phyloP scores from a whole-genome alignment of 2,888 invertebrate genomes.

The Tanytarsus gracilentus region DNA sequence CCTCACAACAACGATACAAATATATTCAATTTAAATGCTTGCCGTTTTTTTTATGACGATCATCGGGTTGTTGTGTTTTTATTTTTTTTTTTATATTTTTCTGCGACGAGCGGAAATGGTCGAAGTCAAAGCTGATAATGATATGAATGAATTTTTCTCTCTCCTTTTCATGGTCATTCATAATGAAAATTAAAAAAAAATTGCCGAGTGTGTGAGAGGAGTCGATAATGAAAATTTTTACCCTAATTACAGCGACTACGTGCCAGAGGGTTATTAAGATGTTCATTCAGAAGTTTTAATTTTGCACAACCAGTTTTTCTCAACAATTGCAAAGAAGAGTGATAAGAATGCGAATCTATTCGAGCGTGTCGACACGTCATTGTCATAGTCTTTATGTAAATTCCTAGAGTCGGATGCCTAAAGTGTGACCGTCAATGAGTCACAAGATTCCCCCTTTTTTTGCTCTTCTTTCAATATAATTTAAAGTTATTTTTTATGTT shows the following conservation, averaged over 20 bases:
- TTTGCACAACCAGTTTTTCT: too few species aligned
- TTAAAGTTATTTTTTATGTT: background rate
- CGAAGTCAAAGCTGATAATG: conserved; percentile 19
- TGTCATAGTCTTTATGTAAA: background rate
- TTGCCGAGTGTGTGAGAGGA: too few species aligned
- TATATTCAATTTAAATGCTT: conserved; percentile 25
- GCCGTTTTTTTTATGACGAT: conserved; percentile 16
- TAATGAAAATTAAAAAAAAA: too few species aligned
- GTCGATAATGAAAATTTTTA: too few species aligned
- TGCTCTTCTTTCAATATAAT: background rate
- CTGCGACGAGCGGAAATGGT: conserved; percentile 23
- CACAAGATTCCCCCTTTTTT: conserved; percentile 21
- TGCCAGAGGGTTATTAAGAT: too few species aligned
- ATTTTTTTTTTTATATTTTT: conserved; percentile 1
- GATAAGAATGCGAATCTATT: too few species aligned
- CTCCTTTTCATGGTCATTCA: background rate
- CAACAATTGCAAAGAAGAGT: too few species aligned
- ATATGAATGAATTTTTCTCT: conserved; percentile 23
- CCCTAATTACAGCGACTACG: too few species aligned
- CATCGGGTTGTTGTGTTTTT: background rate
- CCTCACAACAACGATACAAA: background rate
- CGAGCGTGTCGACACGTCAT: too few species aligned
- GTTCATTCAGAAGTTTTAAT: too few species aligned
- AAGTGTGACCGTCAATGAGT: conserved; percentile 29
- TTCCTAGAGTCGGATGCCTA: background rate